phyloP scores from a whole-genome alignment of 1,140 invertebrate species.

The Contarinia nasturtii region DNA sequence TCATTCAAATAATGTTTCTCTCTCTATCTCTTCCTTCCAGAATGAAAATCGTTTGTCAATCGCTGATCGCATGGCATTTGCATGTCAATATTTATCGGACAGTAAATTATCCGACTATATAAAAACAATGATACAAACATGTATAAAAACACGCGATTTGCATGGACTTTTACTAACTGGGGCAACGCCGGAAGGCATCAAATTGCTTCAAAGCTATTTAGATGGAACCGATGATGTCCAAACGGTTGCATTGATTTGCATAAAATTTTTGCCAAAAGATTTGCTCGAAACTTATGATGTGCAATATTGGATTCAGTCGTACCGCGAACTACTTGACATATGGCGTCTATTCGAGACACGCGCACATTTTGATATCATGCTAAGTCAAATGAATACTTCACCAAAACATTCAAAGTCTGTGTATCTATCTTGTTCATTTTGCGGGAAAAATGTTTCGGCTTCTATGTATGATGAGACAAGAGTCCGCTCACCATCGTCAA shows the following conservation, averaged over 20 bases:
- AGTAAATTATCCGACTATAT: conserved; percentile 60
- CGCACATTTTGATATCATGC: conserved; percentile 39
- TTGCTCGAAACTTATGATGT: conserved; percentile 40
- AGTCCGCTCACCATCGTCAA: conserved; percentile 35
- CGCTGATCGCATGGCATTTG: conserved; percentile 84
- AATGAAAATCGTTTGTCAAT: conserved; percentile 64
- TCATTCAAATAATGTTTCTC: background rate
- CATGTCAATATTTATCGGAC: conserved; percentile 74
- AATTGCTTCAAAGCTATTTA: conserved; percentile 72
- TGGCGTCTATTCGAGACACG: conserved; percentile 62
- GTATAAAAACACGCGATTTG: conserved; percentile 61
- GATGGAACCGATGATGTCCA: conserved; percentile 85
- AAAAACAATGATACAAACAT: conserved; percentile 40
- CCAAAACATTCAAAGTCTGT: conserved; percentile 48
- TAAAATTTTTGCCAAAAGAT: conserved; percentile 47
- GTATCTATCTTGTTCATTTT: conserved; percentile 83
- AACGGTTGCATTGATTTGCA: conserved; percentile 64
- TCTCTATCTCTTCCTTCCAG: conserved; percentile 24
- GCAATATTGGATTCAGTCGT: conserved; percentile 56
- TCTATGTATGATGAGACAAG: conserved; percentile 43
- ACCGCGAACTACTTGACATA: conserved; percentile 47
- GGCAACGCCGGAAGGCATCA: conserved; percentile 49
- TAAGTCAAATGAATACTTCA: conserved; percentile 14
- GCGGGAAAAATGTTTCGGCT: conserved; percentile 77
- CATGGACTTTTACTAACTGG: conserved; percentile 74